Conservation (phyloP, 2,888 invertebrate genomes). For the Alcis repandata region DNA sequence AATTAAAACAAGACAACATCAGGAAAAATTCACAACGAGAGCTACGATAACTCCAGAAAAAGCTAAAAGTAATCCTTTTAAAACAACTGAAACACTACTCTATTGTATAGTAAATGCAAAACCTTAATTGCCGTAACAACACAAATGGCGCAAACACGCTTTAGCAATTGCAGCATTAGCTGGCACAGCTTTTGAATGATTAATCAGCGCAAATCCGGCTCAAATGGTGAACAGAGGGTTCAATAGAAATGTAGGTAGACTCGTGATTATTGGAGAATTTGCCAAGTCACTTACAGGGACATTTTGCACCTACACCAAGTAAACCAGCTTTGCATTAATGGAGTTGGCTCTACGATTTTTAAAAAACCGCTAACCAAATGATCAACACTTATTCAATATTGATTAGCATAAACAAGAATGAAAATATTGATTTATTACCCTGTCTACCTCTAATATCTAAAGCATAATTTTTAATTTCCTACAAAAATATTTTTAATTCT, state of each 20-base stretch:
- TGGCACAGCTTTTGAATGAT: slow-evolving; percentile 12
- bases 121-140: slow-evolving; percentile 16
- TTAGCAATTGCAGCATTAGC: slow-evolving; percentile 15
- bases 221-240: background rate
- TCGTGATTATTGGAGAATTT: background rate
- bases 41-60: no score
- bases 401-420: no score
- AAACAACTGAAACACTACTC: background rate
- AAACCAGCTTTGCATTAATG: no score
- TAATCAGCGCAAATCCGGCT: slow-evolving; percentile 1
- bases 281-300: background rate
- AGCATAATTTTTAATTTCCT: no score
- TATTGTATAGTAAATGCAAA: background rate
- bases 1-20: no score
- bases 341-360: no score
- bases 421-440: no score
- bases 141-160: slow-evolving; percentile 5
- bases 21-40: background rate
- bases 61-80: background rate
- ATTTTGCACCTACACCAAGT: no score
- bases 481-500: background rate
- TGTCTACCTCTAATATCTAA: background rate
- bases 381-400: no score
- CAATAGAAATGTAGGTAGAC: background rate
- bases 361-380: no score